Evolutionary conservation across 2,113 vertebrate genomes (phyloP).

Genomic region (Siniperca chuatsi): DNA sequence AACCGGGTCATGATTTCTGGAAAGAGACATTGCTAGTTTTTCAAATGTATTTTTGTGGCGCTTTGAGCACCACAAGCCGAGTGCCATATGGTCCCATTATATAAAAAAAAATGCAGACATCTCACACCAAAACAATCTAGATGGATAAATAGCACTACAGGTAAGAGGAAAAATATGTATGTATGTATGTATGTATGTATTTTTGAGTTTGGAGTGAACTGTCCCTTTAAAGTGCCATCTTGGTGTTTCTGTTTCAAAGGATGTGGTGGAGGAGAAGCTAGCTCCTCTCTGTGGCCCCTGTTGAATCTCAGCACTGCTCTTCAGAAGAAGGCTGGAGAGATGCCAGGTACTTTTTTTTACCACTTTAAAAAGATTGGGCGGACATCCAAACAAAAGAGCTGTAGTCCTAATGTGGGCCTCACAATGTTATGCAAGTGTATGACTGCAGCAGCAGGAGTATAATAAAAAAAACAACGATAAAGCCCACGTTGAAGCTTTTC

Average conservation of each 20-base stretch:
- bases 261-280: conserved; percentile 36
- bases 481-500: conserved; percentile 59
- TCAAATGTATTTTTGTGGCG: no score
- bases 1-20: no score
- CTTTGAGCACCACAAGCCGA: no score
- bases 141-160: no score
- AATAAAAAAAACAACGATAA: conserved; percentile 54
- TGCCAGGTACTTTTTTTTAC: conserved; percentile 69
- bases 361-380: conserved; percentile 70
- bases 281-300: conserved; percentile 4
- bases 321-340: conserved; percentile 58
- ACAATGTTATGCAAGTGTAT: conserved; percentile 76
- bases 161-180: no score
- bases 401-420: conserved; percentile 71
- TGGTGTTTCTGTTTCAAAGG: conserved; percentile 41
- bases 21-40: no score
- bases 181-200: no score
- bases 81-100: no score
- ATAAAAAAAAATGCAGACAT: no score
- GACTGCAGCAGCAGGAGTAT: conserved; percentile 61
- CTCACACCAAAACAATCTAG: no score
- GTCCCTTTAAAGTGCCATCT: conserved; percentile 23
- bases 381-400: conserved; percentile 75
- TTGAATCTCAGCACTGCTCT: conserved; percentile 45
- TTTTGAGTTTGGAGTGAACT: no score